phyloP scores from a whole-genome alignment of 2,113 vertebrate species.

The Hippocampus abdominalis region DNA sequence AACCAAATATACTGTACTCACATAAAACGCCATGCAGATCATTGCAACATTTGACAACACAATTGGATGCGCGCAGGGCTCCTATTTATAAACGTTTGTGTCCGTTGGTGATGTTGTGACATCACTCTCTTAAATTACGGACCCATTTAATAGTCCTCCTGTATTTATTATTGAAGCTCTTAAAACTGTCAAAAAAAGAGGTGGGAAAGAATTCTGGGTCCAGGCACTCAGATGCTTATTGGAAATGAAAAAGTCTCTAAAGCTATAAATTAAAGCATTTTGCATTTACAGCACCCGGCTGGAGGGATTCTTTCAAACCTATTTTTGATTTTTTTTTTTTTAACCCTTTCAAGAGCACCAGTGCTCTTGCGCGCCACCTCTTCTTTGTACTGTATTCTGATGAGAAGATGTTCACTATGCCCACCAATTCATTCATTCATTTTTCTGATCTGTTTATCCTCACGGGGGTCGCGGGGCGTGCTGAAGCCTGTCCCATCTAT shows the following conservation, averaged over 20 bases:
- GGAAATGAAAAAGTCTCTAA: not conserved
- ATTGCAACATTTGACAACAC: not conserved
- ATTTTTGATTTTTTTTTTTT: not conserved
- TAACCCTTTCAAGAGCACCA: not conserved
- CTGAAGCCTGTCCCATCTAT: no score
- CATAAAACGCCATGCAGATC: not conserved
- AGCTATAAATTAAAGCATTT: not conserved
- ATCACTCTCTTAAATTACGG: constrained; percentile 54
- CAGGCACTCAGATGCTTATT: not conserved
- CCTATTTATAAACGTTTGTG: constrained; percentile 63
- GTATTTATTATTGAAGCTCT: constrained; percentile 1
- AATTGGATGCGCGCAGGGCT: constrained; percentile 2
- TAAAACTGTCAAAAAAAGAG: not conserved
- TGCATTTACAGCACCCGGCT: not conserved
- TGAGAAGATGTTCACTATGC: not conserved
- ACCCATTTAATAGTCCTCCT: constrained; percentile 65
- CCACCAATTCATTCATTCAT: no score
- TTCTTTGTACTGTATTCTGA: not conserved
- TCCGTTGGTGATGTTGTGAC: constrained; percentile 63
- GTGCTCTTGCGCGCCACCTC: not conserved
- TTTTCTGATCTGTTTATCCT: no score
- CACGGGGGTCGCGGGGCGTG: no score
- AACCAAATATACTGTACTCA: not conserved
- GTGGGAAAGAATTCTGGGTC: not conserved
- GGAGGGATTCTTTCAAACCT: not conserved